phyloP scores from a whole-genome alignment of 2,888 invertebrate species.

The Hipparchia sbordonii region DNA sequence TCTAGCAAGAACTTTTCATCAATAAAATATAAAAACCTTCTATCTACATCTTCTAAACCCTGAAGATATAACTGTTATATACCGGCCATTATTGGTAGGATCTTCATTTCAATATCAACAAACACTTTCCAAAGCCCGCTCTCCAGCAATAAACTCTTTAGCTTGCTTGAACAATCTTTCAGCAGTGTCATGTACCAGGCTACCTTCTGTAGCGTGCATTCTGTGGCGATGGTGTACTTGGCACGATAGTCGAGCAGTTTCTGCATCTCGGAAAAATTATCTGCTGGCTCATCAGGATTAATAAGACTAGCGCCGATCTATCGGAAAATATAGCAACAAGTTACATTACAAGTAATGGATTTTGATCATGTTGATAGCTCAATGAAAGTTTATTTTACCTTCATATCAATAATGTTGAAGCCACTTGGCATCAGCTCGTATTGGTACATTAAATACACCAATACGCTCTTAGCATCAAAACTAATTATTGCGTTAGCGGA shows the following conservation, averaged over 20 bases:
- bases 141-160: slow-evolving; percentile 50
- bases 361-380: not conserved
- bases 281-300: slow-evolving; percentile 69
- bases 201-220: slow-evolving; percentile 57
- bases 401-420: slow-evolving; percentile 53
- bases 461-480: slow-evolving; percentile 65
- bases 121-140: slow-evolving; percentile 68
- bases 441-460: slow-evolving; percentile 57
- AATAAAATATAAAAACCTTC: not conserved
- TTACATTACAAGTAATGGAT: not conserved
- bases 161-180: slow-evolving; percentile 48
- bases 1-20: not conserved
- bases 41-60: too few relatives aligned
- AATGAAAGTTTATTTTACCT: slow-evolving; percentile 49
- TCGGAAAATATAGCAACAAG: not conserved
- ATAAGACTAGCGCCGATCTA: slow-evolving; percentile 71
- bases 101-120: slow-evolving; percentile 69
- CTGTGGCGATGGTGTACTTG: slow-evolving; percentile 58
- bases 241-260: slow-evolving; percentile 52
- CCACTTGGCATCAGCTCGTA: slow-evolving; percentile 46
- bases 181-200: slow-evolving; percentile 61
- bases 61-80: slow-evolving; percentile 15
- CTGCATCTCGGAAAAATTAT: slow-evolving; percentile 62
- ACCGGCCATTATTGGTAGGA: slow-evolving; percentile 73
- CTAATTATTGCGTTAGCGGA: slow-evolving; percentile 57